These are phyloP conservation scores for Oncorhynchus clarkii DNA, from an alignment of 2,113 vertebrate genomes.

Conservation along the genomic window DNA sequence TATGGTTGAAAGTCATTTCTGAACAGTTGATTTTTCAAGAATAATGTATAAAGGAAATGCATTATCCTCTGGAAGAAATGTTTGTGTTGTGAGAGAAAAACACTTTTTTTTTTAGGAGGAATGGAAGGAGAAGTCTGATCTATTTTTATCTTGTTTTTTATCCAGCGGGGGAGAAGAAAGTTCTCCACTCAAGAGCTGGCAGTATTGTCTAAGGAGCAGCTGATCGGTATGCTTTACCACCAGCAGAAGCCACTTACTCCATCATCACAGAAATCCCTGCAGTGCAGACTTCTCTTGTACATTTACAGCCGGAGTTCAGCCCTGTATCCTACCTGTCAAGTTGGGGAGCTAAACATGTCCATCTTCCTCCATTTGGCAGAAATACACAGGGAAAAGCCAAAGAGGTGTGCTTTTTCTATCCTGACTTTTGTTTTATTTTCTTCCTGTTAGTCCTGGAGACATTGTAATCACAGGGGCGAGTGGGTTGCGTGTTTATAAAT, in stretches of 20 bases:
- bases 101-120: conserved; percentile 21
- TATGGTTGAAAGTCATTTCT: conserved; percentile 41
- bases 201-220: conserved; percentile 58
- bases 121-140: conserved; percentile 12
- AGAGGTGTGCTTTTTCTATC: conserved; percentile 43
- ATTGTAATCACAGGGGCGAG: conserved; percentile 45
- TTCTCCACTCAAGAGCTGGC: conserved; percentile 38
- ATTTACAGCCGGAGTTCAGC: conserved; percentile 62
- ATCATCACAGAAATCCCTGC: conserved; percentile 66
- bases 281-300: conserved; percentile 59
- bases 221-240: conserved; percentile 56
- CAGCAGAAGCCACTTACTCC: conserved; percentile 61
- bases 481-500: conserved; percentile 60
- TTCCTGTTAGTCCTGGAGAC: conserved; percentile 8
- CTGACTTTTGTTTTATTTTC: conserved; percentile 30
- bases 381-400: conserved; percentile 26
- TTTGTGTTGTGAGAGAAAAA: conserved; percentile 39
- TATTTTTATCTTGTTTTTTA: conserved; percentile 61
- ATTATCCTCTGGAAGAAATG: conserved; percentile 44
- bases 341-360: conserved; percentile 60
- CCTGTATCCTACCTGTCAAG: conserved; percentile 66
- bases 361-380: conserved; percentile 60
- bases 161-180: conserved; percentile 30
- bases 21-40: conserved; percentile 5
- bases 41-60: conserved; percentile 40